Evolutionary conservation across 2,888 invertebrate genomes (phyloP).

Genomic region (Brachyopa scutellaris): DNA sequence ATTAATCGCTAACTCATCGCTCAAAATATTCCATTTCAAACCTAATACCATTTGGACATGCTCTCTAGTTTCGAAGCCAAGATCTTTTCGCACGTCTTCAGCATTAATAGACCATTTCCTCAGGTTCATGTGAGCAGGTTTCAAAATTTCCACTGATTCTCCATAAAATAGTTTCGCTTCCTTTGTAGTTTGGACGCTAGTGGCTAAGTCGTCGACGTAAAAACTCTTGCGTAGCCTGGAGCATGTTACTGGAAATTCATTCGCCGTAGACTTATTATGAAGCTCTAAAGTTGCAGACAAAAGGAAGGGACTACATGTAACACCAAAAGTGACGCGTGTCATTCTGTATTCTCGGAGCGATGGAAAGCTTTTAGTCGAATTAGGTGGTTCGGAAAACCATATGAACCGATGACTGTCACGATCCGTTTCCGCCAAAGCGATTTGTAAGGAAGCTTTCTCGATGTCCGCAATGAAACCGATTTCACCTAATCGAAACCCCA

Average conservation of each 20-base stretch:
- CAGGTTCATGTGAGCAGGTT: conserved; percentile 21
- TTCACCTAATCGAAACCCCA: conserved; percentile 8
- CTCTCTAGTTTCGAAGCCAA: not conserved
- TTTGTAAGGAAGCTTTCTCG: conserved; percentile 11
- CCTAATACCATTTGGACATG: not conserved
- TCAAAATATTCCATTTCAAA: not conserved
- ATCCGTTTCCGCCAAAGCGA: not conserved
- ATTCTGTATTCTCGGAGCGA: conserved; percentile 8
- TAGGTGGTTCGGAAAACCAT: conserved; percentile 1
- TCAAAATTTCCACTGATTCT: not conserved
- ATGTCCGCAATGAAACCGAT: no score
- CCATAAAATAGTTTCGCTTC: conserved; percentile 6
- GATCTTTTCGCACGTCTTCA: not conserved
- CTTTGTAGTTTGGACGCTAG: not conserved
- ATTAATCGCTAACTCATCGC: conserved; percentile 4
- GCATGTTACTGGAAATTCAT: conserved; percentile 11
- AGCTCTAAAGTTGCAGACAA: not conserved
- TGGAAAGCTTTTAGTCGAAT: not conserved
- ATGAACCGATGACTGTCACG: conserved; percentile 10
- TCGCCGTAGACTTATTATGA: not conserved
- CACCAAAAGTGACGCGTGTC: conserved; percentile 37
- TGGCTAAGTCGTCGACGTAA: conserved; percentile 21
- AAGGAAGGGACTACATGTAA: conserved; percentile 28
- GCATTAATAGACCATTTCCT: conserved; percentile 20
- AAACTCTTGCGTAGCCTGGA: not conserved